These are phyloP conservation scores for Saccostrea echinata DNA, from an alignment of 1,140 invertebrate genomes.

Conservation along the genomic window DNA sequence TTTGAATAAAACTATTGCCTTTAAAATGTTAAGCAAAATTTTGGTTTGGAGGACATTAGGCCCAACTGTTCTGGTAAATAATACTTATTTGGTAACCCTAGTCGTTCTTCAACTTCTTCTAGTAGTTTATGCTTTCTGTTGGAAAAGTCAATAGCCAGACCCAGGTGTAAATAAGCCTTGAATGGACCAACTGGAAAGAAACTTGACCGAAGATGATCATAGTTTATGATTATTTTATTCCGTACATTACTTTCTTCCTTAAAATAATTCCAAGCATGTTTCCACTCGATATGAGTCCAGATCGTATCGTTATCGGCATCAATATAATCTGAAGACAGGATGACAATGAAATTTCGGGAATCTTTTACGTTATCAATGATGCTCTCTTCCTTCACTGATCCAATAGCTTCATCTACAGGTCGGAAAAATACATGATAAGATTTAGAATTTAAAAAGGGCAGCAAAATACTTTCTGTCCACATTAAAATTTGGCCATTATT, in stretches of 20 bases:
- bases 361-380: constrained; percentile 38
- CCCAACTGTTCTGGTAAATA: neutral
- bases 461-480: constrained; percentile 36
- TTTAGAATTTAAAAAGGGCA: neutral
- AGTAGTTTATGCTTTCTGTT: constrained; percentile 29
- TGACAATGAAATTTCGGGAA: constrained; percentile 33
- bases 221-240: constrained; percentile 57
- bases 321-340: constrained; percentile 39
- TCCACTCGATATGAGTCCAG: constrained; percentile 47
- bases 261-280: constrained; percentile 44
- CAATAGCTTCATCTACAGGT: constrained; percentile 5
- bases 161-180: constrained; percentile 44
- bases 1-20: neutral
- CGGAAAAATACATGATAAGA: constrained; percentile 47
- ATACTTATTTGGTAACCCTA: constrained; percentile 6
- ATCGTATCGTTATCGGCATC: neutral
- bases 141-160: constrained; percentile 39
- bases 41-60: neutral
- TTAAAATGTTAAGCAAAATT: neutral
- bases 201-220: constrained; percentile 17
- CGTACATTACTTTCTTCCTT: constrained; percentile 11
- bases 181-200: neutral
- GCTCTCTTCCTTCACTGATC: constrained; percentile 18
- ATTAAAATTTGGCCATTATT: constrained; percentile 12
- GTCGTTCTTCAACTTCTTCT: neutral